Conservation (phyloP, 2,113 vertebrate genomes). For the Arizona elegans region DNA sequence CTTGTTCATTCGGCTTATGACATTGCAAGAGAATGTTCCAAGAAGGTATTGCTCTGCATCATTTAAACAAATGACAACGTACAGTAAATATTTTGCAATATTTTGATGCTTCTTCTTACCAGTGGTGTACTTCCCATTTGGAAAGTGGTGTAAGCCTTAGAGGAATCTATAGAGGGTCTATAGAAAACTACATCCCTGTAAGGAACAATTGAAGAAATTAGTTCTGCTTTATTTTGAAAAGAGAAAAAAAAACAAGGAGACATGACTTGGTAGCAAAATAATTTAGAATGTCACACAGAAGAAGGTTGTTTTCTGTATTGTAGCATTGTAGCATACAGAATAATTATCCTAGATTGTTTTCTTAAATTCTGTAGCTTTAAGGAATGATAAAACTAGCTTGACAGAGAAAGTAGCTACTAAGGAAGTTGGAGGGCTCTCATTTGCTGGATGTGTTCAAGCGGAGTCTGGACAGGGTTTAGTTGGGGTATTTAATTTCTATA, state of each 20-base stretch:
- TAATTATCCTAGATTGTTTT: not conserved
- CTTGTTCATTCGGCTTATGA: not conserved
- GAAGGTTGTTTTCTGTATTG: not conserved
- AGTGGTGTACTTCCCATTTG: not conserved
- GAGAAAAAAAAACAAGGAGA: not conserved
- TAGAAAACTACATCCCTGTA: not conserved
- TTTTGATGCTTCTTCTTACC: not conserved
- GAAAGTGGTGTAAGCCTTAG: not conserved
- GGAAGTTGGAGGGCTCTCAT: not conserved
- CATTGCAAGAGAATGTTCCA: not conserved
- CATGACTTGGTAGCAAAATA: not conserved
- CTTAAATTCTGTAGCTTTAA: not conserved
- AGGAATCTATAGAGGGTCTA: not conserved
- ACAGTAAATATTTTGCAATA: not conserved
- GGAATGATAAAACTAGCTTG: not conserved
- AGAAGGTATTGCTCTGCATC: not conserved
- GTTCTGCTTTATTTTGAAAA: not conserved
- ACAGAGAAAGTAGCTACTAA: not conserved
- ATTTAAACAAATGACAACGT: not conserved
- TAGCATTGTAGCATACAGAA: not conserved
- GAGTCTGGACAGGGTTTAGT: not conserved
- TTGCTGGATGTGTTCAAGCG: not conserved
- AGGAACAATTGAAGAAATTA: not conserved
- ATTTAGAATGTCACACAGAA: not conserved
- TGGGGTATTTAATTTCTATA: not conserved